Evolutionary conservation across 2,888 invertebrate genomes (phyloP).

Genomic region (Callosobruchus maculatus): DNA sequence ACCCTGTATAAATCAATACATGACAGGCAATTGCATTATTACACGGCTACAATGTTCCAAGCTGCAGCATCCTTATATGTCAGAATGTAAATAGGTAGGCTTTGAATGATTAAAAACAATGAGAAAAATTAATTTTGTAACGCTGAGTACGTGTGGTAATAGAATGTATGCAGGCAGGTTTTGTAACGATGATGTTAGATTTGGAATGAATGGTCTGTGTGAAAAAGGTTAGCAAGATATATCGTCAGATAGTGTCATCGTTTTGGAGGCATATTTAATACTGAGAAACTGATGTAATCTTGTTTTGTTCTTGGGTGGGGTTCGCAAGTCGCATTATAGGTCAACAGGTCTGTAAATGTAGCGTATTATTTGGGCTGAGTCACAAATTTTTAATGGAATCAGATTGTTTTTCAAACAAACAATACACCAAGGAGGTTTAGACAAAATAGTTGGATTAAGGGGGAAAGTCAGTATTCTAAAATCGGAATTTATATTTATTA

Average conservation of each 20-base stretch:
- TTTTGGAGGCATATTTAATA: neutral
- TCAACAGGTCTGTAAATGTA: neutral
- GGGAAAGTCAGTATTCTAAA: no score
- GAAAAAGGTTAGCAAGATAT: neutral
- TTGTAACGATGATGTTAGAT: neutral
- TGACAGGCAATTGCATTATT: neutral
- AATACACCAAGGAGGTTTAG: no score
- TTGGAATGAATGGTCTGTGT: neutral
- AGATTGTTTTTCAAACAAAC: no score
- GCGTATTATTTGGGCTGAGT: neutral
- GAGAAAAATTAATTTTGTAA: neutral
- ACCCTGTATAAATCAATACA: neutral
- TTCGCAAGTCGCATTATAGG: neutral
- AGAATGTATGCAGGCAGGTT: neutral
- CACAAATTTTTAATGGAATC: neutral
- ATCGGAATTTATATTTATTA: no score
- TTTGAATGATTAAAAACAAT: neutral
- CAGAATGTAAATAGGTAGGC: neutral
- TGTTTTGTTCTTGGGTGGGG: neutral
- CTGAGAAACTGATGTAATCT: neutral
- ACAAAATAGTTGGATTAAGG: no score
- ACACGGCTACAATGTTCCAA: neutral
- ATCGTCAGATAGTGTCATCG: neutral
- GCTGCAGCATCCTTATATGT: neutral
- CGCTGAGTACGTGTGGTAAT: neutral